Evolutionary conservation across 2,113 vertebrate species (phyloP), one percentile per base, ranked within the genome.

Genomic region (Oryzias woworae): DNA sequence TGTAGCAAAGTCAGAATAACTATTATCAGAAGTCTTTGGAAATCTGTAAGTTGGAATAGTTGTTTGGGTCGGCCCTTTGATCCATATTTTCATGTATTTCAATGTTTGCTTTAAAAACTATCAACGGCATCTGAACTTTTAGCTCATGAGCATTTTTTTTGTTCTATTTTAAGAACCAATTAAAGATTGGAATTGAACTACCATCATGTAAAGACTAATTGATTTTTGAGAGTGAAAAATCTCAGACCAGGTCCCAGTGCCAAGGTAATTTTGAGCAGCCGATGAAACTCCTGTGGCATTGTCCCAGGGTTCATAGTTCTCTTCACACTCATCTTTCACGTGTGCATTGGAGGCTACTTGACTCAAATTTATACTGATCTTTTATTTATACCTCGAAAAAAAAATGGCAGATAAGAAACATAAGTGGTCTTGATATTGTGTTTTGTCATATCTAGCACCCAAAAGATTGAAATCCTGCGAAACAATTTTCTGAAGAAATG

Each of bases 401-500:
- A 45, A 96, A 93, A 93, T 92, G 92, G 94, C 94, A 95, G 94
- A 98, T 98, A 96, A 98, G 94, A 98, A 94, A 92, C 94, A 96
- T 98, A 97, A 99, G 94, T 96, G 95, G 94, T 97, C 94, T 94
- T 97, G 95, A 98, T 98, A 96, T 92, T 95, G 91, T 94, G 92
- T 97, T 98, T 97, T 96, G 96, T 96, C 96, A 96, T 96, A 95
- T 95, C 93, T 92, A 89, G 93, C 93, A 91, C 93, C 93, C 93
- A 95, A 94, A 97, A 97, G 96, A 98, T 98, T 98, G 96, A 98
- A 98, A 98, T 95, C 94, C 95, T 90, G 93, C 93, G 94, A 97
- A 98, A 98, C 96, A 98, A 98, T 99, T 98, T 98, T 99, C 97
- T 95, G 93, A 93, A 94, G 94, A 98, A 98, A 99, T 98, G 96